Conservation (phyloP, 2,888 invertebrate genomes). For the Gymnocheta viridis region DNA sequence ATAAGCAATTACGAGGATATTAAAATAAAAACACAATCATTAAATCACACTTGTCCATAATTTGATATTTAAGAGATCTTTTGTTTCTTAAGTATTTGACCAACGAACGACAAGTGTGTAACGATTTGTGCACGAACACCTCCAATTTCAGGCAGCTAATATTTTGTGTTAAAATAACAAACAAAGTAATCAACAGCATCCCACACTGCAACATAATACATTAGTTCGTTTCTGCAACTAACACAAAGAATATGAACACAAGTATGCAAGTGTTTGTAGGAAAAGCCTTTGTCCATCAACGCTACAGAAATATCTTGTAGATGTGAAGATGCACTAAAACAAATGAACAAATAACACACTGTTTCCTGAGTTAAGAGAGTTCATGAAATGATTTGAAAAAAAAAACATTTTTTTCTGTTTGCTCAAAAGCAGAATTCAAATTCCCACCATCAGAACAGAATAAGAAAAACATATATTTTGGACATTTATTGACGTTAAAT, state of each 20-base stretch:
- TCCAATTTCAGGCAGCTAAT: conserved; percentile 69
- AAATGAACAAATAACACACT: conserved; percentile 36
- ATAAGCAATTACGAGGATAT: conserved; percentile 51
- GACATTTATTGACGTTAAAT: conserved; percentile 80
- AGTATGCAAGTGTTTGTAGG: background rate
- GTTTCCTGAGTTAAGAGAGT: background rate
- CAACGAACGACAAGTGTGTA: conserved; percentile 46
- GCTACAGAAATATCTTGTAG: conserved; percentile 12
- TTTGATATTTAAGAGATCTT: conserved; percentile 31
- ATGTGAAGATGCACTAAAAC: conserved; percentile 5
- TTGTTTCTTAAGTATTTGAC: background rate
- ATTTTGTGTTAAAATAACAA: conserved; percentile 77
- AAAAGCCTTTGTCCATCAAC: conserved; percentile 71
- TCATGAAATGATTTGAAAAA: conserved; percentile 30
- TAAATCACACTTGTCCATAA: conserved; percentile 63
- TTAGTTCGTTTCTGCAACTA: background rate
- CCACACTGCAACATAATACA: conserved; percentile 2
- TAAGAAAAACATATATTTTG: conserved; percentile 71
- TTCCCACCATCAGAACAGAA: conserved; percentile 39
- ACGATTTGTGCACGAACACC: conserved; percentile 56
- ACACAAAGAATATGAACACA: conserved; percentile 5
- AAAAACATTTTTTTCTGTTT: conserved; percentile 9
- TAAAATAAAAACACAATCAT: conserved; percentile 53
- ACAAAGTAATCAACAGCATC: conserved; percentile 77
- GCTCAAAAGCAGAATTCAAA: conserved; percentile 5